A percentile compares a stretch with the other conserved stretches of the same genome.
phyloP scores from a whole-genome alignment of 1,140 invertebrate species.

The Bombus pascuorum region DNA sequence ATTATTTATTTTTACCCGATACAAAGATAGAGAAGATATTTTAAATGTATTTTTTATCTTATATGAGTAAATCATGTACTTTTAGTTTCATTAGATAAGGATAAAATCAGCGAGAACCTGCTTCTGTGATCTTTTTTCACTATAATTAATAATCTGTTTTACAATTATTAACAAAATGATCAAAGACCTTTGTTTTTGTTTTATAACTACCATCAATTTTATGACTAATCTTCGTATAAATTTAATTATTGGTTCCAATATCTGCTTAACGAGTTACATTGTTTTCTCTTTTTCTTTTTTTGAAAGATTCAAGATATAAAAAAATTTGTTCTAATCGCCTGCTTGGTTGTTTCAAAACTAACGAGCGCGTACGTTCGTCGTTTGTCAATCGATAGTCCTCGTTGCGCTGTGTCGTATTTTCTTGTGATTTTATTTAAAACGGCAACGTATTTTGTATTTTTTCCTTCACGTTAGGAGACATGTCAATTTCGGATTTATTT shows the following conservation, averaged over 20 bases:
- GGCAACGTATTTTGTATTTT: conserved; percentile 17
- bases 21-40: neutral
- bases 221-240: neutral
- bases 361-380: conserved; percentile 30
- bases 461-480: conserved; percentile 67
- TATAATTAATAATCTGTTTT: neutral
- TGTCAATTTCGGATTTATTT: conserved; percentile 83
- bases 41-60: neutral
- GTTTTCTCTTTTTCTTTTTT: neutral
- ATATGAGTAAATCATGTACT: neutral
- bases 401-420: conserved; percentile 5
- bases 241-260: neutral
- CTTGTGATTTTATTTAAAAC: conserved; percentile 20
- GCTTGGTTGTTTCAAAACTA: conserved; percentile 14
- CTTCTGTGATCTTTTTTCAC: neutral
- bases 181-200: neutral
- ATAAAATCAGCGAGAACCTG: neutral
- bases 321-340: conserved; percentile 20
- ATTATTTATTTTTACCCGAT: neutral
- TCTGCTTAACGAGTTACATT: neutral
- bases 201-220: neutral
- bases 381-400: conserved; percentile 38
- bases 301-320: conserved; percentile 2
- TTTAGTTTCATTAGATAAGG: neutral
- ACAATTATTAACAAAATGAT: neutral